Percentiles rank a stretch among this genome's conserved stretches.
phyloP scores from a whole-genome alignment of 2,888 invertebrate species.

The Catocala sponsa region DNA sequence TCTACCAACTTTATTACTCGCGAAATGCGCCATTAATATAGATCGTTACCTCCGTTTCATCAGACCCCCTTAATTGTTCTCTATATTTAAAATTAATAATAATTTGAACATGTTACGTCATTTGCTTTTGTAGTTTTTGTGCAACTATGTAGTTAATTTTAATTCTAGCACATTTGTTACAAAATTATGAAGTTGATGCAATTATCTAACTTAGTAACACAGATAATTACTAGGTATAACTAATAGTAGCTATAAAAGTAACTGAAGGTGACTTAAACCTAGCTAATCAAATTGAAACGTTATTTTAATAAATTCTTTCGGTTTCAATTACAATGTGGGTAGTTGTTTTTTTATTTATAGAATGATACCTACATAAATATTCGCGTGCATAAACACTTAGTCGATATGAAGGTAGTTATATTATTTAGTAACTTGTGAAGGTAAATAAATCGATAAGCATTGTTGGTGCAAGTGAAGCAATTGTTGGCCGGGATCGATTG shows the following conservation, averaged over 20 bases:
- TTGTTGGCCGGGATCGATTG: constrained; percentile 69
- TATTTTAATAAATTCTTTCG: no score
- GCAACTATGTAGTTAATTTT: constrained; percentile 9
- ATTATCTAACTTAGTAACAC: constrained; percentile 18
- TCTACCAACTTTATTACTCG: constrained; percentile 73
- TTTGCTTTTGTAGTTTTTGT: constrained; percentile 21
- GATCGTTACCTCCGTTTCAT: constrained; percentile 45
- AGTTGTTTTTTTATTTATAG: no score
- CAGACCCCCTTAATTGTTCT: constrained; percentile 43
- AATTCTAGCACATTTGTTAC: constrained; percentile 29
- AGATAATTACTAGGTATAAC: constrained; percentile 1
- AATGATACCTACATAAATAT: no score
- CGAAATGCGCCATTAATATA: constrained; percentile 70
- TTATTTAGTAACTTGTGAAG: background rate
- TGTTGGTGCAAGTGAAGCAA: constrained; percentile 50
- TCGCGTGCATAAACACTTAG: no score
- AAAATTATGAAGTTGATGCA: constrained; percentile 25
- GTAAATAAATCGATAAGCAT: constrained; percentile 35
- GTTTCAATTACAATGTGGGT: no score
- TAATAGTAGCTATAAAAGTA: background rate
- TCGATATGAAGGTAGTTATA: no score
- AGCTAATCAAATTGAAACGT: no score
- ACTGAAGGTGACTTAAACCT: constrained; percentile 22
- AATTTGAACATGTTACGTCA: constrained; percentile 30
- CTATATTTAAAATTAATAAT: constrained; percentile 30